Conservation (phyloP, 1,140 invertebrate genomes). For the Geopemphigus sp. region DNA sequence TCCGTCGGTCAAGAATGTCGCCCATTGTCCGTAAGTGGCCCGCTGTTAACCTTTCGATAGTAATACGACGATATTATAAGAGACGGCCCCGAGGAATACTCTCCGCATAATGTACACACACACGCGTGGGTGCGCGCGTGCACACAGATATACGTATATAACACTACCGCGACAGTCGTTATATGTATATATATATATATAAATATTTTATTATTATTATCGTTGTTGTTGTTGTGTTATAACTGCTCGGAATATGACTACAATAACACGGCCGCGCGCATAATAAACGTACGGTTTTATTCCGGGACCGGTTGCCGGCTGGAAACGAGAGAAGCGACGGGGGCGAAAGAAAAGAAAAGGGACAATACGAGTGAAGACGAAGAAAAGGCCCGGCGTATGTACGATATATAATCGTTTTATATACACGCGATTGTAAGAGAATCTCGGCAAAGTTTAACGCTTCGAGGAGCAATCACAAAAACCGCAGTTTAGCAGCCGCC, state of each 20-base stretch:
- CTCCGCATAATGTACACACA: too few species aligned
- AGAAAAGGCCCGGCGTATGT: constrained; percentile 31
- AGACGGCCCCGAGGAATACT: constrained; percentile 16
- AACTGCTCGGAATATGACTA: constrained; percentile 38
- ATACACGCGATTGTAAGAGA: constrained; percentile 28
- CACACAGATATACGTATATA: constrained; percentile 1
- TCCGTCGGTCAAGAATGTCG: constrained; percentile 42
- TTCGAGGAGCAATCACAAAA: constrained; percentile 49
- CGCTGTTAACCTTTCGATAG: constrained; percentile 39
- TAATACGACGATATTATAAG: neutral
- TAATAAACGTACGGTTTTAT: constrained; percentile 23
- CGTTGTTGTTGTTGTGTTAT: constrained; percentile 42
- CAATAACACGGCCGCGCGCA: constrained; percentile 30
- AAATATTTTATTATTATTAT: constrained; percentile 16
- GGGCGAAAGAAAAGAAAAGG: constrained; percentile 13
- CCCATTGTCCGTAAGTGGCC: constrained; percentile 46
- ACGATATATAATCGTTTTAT: constrained; percentile 49
- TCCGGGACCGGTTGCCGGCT: constrained; percentile 38
- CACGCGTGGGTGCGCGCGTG: too few species aligned
- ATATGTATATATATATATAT: too few species aligned
- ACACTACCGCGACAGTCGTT: constrained; percentile 9
- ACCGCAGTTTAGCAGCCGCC: constrained; percentile 46
- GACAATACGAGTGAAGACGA: constrained; percentile 33
- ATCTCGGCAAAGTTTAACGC: constrained; percentile 47
- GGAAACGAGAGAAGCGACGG: neutral